A percentile compares a stretch with the other conserved stretches of the same genome.
Evolutionary conservation across 2,797 vertebrate species (phyloP).

Genomic region (Galago senegalensis): DNA sequence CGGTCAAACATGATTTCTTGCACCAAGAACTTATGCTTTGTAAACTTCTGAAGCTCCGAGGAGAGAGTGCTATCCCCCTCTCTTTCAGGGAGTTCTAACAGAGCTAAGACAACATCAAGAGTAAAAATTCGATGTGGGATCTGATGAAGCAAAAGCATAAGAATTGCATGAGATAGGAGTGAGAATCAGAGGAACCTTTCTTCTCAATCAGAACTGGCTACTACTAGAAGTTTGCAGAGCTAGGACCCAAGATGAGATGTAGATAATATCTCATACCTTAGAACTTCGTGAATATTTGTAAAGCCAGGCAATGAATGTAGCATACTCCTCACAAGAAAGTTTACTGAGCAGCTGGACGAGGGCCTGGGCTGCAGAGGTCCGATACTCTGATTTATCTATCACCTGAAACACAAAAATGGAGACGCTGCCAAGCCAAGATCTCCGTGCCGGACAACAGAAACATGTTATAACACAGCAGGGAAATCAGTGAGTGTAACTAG

Average conservation of each 20-base stretch:
- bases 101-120: conserved; percentile 94
- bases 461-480: not conserved
- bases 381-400: conserved; percentile 95
- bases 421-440: not conserved
- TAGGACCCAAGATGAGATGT: not conserved
- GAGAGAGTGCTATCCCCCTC: conserved; percentile 83
- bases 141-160: conserved; percentile 86
- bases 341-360: conserved; percentile 91
- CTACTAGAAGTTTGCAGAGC: not conserved
- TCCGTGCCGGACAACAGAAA: not conserved
- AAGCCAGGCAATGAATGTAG: conserved; percentile 95
- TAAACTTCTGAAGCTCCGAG: conserved; percentile 88
- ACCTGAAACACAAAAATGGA: conserved; percentile 90
- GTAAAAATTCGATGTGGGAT: conserved; percentile 94
- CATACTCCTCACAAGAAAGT: conserved; percentile 91
- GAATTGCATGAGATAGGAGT: not conserved
- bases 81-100: conserved; percentile 93
- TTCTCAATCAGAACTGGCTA: not conserved
- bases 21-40: conserved; percentile 94
- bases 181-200: not conserved
- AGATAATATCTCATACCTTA: conserved; percentile 88
- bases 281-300: conserved; percentile 91
- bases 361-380: conserved; percentile 92
- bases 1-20: conserved; percentile 94
- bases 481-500: not conserved